Base-by-base conservation (phyloP, 2,888 invertebrate species). In the Thera britannica region DNA sequence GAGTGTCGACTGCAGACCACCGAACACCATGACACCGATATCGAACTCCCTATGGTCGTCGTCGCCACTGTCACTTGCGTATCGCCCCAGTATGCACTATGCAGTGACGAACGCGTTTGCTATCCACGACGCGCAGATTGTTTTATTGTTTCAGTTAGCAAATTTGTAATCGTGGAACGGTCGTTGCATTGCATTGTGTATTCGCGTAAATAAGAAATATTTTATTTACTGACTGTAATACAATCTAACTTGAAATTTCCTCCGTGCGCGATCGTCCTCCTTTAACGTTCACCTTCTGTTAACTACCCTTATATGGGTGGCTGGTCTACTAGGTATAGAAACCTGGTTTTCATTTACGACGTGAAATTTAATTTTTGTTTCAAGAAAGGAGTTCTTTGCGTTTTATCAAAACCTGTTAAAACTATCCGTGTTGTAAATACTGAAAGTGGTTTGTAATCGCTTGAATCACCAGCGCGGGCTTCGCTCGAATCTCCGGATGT, bases 1-100 rank as follows among this genome's bases (percentile, higher is more conserved):
- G 55, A 65, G 63, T 67, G 62, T 60, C 73, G 76, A 80, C 83
- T 67, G 62, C 59, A 73, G 76, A 80, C 83, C 85, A 84, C 80
- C 81, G 84, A 83, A 83, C 85, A 84, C 84, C 82, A 84, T 92
- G 93, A 90, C 92, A 92, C 90, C 86, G 78, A 92, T 92, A 87
- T 76, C 75, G 75, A 77, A 77, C 84, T 90, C 91, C 90, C 90
- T 86, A 83, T 85, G 89, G 89, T 79, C 81, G 77, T 76, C 77
- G 76, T 74, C 74, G 76, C 71, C 81, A 68, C 65, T 74, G 81
- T 79, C 82, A 80, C 82, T 82, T 83, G 83, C 84, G 83, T 83
- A 85, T 82, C 83, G 77, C 74, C 72, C 75, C 71, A 82, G 81
- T 85, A 82, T 83, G 86, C 71, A 82, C 81, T 85, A 82, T 83